Evolutionary conservation across 2,113 vertebrate genomes (phyloP).

Genomic region (Falco punctatus): DNA sequence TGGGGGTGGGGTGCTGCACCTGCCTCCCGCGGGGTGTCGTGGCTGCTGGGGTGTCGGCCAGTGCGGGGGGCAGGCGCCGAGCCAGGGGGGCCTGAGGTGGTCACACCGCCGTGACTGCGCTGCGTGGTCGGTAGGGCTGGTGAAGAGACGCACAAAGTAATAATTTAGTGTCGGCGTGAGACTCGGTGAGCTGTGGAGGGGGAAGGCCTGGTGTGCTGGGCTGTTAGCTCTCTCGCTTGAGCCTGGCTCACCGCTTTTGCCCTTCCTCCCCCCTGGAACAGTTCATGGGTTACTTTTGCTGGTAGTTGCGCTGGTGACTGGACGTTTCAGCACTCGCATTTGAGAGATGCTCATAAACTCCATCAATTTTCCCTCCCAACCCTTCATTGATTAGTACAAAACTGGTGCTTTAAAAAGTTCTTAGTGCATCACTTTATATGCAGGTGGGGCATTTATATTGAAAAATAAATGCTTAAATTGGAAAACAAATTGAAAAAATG

Average conservation of each 20-base stretch:
- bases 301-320: not conserved
- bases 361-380: not conserved
- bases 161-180: not conserved
- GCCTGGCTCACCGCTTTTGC: not conserved
- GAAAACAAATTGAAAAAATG: too few species aligned
- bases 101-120: not conserved
- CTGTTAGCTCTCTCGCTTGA: not conserved
- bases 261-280: not conserved
- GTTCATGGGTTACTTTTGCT: not conserved
- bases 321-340: rapidly evolving
- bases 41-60: not conserved
- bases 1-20: not conserved
- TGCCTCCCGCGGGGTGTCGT: not conserved
- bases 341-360: not conserved
- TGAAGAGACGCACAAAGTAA: not conserved
- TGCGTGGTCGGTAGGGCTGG: not conserved
- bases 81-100: not conserved
- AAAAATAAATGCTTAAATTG: too few species aligned
- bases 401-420: not conserved
- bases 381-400: not conserved
- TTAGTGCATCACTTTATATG: not conserved
- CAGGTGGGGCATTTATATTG: not conserved
- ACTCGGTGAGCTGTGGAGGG: not conserved
- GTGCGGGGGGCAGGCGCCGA: not conserved
- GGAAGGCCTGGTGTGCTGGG: not conserved